Percentiles rank a stretch among this genome's conserved stretches.
These are phyloP conservation scores for Aphelocoma californica DNA, from an alignment of 2,797 vertebrate species.

Conservation along the genomic window DNA sequence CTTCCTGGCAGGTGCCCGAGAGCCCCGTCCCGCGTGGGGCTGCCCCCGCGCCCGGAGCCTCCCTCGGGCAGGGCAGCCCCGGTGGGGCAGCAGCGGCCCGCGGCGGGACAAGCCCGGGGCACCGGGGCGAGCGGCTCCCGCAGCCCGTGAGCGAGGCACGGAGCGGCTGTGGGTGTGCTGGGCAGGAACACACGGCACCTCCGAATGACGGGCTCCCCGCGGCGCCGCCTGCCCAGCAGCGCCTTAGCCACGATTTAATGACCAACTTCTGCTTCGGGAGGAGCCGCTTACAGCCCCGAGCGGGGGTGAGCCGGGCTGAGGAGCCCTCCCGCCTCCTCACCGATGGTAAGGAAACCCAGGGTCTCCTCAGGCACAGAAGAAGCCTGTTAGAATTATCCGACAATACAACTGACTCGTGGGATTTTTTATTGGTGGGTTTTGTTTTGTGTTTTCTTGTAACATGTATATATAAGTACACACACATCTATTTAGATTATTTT, in stretches of 20 bases:
- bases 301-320: no score
- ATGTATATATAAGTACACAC: no score
- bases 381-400: background rate
- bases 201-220: rapidly evolving
- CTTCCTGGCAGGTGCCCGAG: background rate
- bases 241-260: rapidly evolving
- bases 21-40: background rate
- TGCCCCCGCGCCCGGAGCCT: background rate
- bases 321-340: no score
- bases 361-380: background rate
- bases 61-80: background rate
- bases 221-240: background rate
- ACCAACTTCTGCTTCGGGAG: background rate
- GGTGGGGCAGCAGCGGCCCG: background rate
- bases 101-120: background rate
- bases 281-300: background rate
- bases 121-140: background rate
- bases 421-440: no score
- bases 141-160: background rate
- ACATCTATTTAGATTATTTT: background rate
- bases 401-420: rapidly evolving
- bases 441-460: background rate
- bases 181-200: rapidly evolving
- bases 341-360: rapidly evolving
- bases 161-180: rapidly evolving